A percentile compares a stretch with the other conserved stretches of the same genome.
These are phyloP conservation scores for Bostrychus sinensis DNA, from an alignment of 2,113 vertebrate species.

Conservation along the genomic window DNA sequence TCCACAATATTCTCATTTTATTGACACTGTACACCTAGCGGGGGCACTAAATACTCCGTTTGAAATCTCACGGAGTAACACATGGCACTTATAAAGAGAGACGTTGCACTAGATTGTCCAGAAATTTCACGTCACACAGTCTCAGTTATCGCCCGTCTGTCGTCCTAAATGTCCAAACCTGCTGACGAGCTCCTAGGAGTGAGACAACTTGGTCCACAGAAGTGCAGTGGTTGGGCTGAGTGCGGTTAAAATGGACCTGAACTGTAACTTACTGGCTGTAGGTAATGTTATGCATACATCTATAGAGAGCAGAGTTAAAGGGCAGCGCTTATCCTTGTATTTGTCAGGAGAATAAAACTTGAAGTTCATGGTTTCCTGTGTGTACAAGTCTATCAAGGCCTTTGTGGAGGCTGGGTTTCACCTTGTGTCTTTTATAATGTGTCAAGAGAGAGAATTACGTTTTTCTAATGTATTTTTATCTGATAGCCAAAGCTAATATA, in stretches of 20 bases:
- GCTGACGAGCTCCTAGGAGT: constrained; percentile 21
- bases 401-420: constrained; percentile 40
- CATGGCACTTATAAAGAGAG: constrained; percentile 6
- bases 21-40: background rate
- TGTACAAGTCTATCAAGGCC: constrained; percentile 33
- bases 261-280: constrained; percentile 10
- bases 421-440: constrained; percentile 41
- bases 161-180: constrained; percentile 22
- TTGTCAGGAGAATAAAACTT: constrained; percentile 43
- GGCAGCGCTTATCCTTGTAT: constrained; percentile 12
- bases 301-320: background rate
- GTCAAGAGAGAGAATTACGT: constrained; percentile 7
- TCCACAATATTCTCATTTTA: constrained; percentile 1
- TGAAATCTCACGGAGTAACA: constrained; percentile 4
- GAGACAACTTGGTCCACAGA: constrained; percentile 40
- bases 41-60: no score
- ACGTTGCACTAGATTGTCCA: constrained; percentile 40
- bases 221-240: background rate
- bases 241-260: constrained; percentile 24
- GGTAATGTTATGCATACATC: background rate
- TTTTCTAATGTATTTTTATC: constrained; percentile 56
- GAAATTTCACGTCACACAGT: constrained; percentile 27
- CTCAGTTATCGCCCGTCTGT: constrained; percentile 20
- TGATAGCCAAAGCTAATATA: constrained; percentile 41
- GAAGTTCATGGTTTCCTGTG: constrained; percentile 20